A percentile compares a stretch with the other conserved stretches of the same genome.
phyloP scores from a whole-genome alignment of 2,113 vertebrate species.

The Archocentrus centrarchus region DNA sequence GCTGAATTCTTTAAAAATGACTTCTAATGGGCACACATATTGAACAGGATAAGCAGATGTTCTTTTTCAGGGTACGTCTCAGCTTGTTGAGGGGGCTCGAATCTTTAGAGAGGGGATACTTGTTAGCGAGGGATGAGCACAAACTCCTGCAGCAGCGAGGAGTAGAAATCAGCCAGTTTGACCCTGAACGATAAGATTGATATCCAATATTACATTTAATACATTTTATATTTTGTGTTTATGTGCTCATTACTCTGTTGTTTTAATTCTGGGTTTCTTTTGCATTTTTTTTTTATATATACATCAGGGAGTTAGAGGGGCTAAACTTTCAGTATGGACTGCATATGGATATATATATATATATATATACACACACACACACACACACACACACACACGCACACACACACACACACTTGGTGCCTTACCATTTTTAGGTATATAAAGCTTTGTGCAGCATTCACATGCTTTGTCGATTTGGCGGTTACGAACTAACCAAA shows the following conservation, averaged over 20 bases:
- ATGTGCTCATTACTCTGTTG: neutral
- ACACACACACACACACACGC: no score
- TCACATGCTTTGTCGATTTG: no score
- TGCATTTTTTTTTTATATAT: neutral
- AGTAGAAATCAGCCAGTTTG: constrained; percentile 62
- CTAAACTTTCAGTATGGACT: constrained; percentile 86
- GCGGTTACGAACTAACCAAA: no score
- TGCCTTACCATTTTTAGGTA: no score
- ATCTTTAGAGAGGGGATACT: constrained; percentile 84
- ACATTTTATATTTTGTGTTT: neutral
- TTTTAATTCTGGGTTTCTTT: neutral
- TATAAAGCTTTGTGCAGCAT: no score
- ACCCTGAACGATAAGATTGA: constrained; percentile 82
- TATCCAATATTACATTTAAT: neutral
- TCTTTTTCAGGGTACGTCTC: constrained; percentile 76
- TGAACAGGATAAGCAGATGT: no score
- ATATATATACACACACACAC: no score
- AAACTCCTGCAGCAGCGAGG: constrained; percentile 65
- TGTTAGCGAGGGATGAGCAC: constrained; percentile 78
- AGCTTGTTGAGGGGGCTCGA: constrained; percentile 78
- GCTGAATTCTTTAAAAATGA: neutral
- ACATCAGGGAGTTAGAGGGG: constrained; percentile 85
- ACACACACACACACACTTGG: no score
- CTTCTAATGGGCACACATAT: neutral
- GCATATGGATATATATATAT: constrained; percentile 73